Percentiles rank a stretch among this genome's conserved stretches.
Conservation (phyloP, 1,140 invertebrate species). For the Mamestra configurata region DNA sequence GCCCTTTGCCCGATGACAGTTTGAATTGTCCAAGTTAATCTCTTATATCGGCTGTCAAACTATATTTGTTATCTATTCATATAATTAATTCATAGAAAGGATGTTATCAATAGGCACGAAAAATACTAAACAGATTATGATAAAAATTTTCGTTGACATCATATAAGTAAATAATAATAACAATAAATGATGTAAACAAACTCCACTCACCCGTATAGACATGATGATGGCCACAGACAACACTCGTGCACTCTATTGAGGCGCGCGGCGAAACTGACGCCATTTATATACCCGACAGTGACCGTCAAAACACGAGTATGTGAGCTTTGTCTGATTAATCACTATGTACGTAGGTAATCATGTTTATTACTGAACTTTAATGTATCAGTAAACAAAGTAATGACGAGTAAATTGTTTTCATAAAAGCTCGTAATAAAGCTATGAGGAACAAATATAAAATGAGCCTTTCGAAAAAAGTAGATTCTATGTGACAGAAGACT, state of each 20-base stretch:
- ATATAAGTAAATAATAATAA: background rate
- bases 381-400: background rate
- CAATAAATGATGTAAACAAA: constrained; percentile 37
- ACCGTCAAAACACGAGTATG: constrained; percentile 29
- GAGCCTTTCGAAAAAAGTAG: too few relatives aligned
- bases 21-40: too few relatives aligned
- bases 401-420: too few relatives aligned
- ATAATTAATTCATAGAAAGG: too few relatives aligned
- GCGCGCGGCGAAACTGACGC: constrained; percentile 50
- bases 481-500: too few relatives aligned
- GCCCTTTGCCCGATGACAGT: too few relatives aligned
- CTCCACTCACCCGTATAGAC: constrained; percentile 59
- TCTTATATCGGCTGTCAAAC: too few relatives aligned
- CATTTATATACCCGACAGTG: constrained; percentile 57
- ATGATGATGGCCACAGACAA: constrained; percentile 50
- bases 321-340: constrained; percentile 7
- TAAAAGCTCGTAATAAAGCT: too few relatives aligned
- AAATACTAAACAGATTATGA: background rate
- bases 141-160: too few relatives aligned
- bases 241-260: constrained; percentile 48
- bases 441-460: too few relatives aligned
- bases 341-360: background rate
- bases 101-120: too few relatives aligned
- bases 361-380: background rate
- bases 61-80: too few relatives aligned